phyloP scores from a whole-genome alignment of 2,888 invertebrate species.

The Minunthozetes semirufus region DNA sequence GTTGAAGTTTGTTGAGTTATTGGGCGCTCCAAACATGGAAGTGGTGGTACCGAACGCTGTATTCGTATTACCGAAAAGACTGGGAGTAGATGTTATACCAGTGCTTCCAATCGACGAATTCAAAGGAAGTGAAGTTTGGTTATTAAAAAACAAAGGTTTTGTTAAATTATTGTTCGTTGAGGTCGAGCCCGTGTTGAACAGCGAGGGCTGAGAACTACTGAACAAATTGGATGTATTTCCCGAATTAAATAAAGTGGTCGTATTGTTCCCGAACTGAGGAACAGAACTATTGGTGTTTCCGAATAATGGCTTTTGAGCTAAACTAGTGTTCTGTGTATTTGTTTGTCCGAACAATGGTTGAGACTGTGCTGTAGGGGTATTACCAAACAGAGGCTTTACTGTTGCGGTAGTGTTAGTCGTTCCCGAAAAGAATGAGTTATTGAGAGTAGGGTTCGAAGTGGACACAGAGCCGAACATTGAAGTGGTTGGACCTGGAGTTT shows the following conservation, averaged over 20 bases:
- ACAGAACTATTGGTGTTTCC: not conserved
- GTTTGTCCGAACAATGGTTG: constrained; percentile 20
- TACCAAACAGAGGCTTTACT: not conserved
- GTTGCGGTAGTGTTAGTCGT: not conserved
- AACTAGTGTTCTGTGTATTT: constrained; percentile 4
- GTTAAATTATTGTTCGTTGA: not conserved
- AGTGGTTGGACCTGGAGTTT: constrained; percentile 59
- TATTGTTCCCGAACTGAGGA: constrained; percentile 47
- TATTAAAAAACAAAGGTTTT: constrained; percentile 11
- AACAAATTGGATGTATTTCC: constrained; percentile 41
- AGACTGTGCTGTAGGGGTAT: not conserved
- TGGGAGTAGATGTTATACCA: not conserved
- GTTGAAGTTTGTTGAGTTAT: not conserved
- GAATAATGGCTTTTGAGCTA: constrained; percentile 19
- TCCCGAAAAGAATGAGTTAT: constrained; percentile 15
- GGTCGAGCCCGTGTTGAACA: constrained; percentile 24
- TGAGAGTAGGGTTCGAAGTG: not conserved
- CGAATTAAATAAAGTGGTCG: constrained; percentile 20
- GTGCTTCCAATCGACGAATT: not conserved
- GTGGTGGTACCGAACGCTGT: not conserved
- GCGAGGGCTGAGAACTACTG: constrained; percentile 35
- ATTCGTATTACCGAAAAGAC: constrained; percentile 4
- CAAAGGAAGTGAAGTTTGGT: not conserved
- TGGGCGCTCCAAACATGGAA: not conserved
- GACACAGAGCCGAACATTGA: constrained; percentile 48